Evolutionary conservation across 53 echinoderm and acorn worm genomes (phyloP).

Genomic region (Luidia sarsii): DNA sequence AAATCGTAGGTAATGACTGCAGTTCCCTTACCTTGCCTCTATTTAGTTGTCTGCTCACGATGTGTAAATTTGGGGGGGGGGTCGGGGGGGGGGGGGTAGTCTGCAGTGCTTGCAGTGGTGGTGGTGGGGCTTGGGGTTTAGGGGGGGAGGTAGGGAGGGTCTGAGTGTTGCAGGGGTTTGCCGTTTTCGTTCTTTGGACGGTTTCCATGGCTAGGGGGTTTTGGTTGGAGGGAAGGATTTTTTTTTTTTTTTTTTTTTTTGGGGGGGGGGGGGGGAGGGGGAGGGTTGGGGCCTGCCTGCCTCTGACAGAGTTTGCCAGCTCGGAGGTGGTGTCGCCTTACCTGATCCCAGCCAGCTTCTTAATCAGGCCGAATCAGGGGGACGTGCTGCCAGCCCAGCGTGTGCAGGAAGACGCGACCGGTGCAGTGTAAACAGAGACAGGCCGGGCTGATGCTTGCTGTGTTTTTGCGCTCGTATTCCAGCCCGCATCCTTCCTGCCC

Average conservation of each 20-base stretch:
- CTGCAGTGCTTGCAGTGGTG: background rate
- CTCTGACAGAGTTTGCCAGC: constrained; percentile 33
- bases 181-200: no score
- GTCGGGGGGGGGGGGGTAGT: background rate
- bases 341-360: constrained; percentile 24
- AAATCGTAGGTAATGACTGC: constrained; percentile 59
- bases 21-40: constrained; percentile 50
- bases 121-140: background rate
- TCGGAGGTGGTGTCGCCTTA: constrained; percentile 43
- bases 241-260: no score
- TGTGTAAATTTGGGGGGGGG: constrained; percentile 45
- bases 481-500: constrained; percentile 38
- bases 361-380: constrained; percentile 53
- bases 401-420: constrained; percentile 55
- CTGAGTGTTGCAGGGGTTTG: constrained; percentile 11
- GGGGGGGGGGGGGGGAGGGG: background rate
- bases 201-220: no score
- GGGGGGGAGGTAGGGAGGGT: background rate
- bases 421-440: constrained; percentile 55
- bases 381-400: constrained; percentile 54
- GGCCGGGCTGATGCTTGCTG: background rate
- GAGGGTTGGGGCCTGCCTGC: background rate
- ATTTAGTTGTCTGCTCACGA: constrained; percentile 59
- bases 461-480: background rate
- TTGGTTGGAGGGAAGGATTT: no score